Evolutionary conservation across 2,113 vertebrate genomes (phyloP), one percentile per base, ranked within the genome.

Genomic region (Acrocephalus arundinaceus): DNA sequence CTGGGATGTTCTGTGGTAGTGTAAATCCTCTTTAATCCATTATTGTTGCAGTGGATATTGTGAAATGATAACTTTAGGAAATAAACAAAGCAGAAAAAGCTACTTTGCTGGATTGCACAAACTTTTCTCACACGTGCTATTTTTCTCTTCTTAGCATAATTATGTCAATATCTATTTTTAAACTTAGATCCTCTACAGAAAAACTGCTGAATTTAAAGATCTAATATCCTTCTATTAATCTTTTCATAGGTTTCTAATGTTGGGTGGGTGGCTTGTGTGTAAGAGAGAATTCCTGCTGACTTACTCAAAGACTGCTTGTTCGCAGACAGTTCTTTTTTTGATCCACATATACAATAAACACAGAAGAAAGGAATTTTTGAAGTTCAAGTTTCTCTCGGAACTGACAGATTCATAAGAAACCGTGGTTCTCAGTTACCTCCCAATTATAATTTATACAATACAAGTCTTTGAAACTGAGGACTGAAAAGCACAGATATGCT

Each of bases 261-360:
- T 89, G 85, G 55, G 77, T 95, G 74, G 15, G 82, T 93, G 66
- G 51, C 43, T 91, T 87, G 31, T 79, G 49, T 76, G 73, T 71
- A 75, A 91, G 74, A 90, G 45, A 67, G 78, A 90, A 87, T 91
- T 76, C 79, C 73, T 90, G 85, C 41, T 96, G 92, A n/a, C 74
- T 84, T 68, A 79, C 46, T 94, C 73, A 90, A 97, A 93, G 75
- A 59, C 39, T 80, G 11, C 84, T 91, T 72, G 73, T 65, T 82
- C 88, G 37, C 73, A 93, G 62, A 65, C 58, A 58, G 85, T 62
- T 90, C 79, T 84, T 89, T 88, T 74, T 78, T 86, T 91, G 83
- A 96, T 96, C 62, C 91, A 52, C 58, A 83, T 87, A 92, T 83
- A 76, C 41, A 96, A 94, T 85, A 96, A 97, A 94, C 93, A 96